Evolutionary conservation across 2,113 vertebrate genomes (phyloP), one percentile per base, ranked within the genome.

Genomic region (Sterrhoptilus dennistouni): DNA sequence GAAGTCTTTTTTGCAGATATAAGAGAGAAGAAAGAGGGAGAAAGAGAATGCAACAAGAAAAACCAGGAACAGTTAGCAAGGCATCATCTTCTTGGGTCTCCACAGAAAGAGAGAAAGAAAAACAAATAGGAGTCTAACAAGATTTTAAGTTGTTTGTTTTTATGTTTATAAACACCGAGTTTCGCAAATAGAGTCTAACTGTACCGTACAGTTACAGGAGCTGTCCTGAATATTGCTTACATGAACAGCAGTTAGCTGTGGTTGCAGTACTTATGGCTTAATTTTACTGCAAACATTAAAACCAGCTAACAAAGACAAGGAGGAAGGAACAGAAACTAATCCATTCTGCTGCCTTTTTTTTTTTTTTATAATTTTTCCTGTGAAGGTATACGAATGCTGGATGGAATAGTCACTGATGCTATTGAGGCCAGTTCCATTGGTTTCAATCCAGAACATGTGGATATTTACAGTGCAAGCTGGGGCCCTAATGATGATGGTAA

Each of bases 381-480:
- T 57, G 42, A 82, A 99, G 99, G 99, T 35, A 99, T 99, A 87
- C 98, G 99, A 25, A 99, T 99, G 99, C 94, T 99, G 90, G 99
- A 99, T 68, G 99, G 99, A 70, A 99, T 99, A 57, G 99, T 99
- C 92, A 99, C 99, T 0, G 99, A 99, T 81, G 99, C 99, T 61
- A 99, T 99, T 18, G 99, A 99, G 96, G 99, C 99, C 68, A 99
- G 99, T 93, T 99, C 99, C 14, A 99, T 99, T 7, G 99, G 99
- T 42, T 99, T 99, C 97, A 99, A 99, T 69, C 99, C 99, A 4
- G 97, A 99, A 42, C 99, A 99, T 1, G 99, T 99, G 96, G 99
- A 99, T 96, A 99, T 99, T 97, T 99, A 99, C 97, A 99, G 99
- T 53, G 99, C 99, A 45, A 99, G 99, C 96, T 99, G 99, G 99